A percentile compares a stretch with the other conserved stretches of the same genome.
Evolutionary conservation across 1,140 invertebrate species (phyloP).

Genomic region (Tenebrio molitor): DNA sequence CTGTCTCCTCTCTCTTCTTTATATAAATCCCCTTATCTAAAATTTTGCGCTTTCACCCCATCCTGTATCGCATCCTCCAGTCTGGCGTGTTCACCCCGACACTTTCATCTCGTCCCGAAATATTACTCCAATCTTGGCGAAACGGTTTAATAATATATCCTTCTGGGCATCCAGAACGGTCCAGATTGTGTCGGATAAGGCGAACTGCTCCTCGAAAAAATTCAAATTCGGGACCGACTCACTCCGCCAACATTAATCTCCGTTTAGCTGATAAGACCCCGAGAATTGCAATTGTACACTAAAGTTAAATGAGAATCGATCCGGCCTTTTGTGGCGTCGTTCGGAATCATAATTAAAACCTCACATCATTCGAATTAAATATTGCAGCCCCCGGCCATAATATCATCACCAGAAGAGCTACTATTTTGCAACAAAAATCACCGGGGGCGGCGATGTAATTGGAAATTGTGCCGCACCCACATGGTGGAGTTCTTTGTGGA

Average conservation of each 20-base stretch:
- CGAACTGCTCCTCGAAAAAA: background rate
- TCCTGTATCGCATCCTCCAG: too few species aligned
- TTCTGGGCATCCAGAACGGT: background rate
- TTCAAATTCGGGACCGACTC: too few species aligned
- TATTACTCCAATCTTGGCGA: background rate
- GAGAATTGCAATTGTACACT: background rate
- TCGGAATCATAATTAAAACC: background rate
- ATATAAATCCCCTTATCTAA: too few species aligned
- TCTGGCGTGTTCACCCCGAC: too few species aligned
- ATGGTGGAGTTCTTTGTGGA: too few species aligned
- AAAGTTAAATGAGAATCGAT: conserved; percentile 7
- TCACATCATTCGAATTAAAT: background rate
- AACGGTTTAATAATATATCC: background rate
- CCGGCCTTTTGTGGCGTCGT: background rate
- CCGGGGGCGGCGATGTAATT: too few species aligned
- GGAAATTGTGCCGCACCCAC: too few species aligned
- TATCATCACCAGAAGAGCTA: background rate
- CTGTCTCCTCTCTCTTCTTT: too few species aligned
- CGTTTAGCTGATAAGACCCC: background rate
- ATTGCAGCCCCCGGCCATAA: too few species aligned
- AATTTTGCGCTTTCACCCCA: too few species aligned
- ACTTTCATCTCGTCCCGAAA: too few species aligned
- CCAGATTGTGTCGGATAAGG: background rate
- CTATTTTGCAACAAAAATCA: too few species aligned
- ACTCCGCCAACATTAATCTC: background rate